Base-by-base conservation (phyloP, 2,113 vertebrate species). In the Thymallus thymallus region DNA sequence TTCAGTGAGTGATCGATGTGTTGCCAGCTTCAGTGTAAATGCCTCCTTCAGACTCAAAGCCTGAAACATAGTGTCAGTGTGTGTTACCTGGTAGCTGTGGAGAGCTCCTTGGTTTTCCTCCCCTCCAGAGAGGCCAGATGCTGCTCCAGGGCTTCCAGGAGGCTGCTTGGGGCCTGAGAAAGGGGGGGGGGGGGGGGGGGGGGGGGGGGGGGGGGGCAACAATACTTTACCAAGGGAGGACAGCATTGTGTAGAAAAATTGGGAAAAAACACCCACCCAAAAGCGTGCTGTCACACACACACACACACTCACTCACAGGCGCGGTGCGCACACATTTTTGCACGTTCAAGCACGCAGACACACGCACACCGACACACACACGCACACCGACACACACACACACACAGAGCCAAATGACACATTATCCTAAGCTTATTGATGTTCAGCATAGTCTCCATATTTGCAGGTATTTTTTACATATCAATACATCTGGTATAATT, bases 101-200 rank as follows among this genome's bases (percentile, higher is more conserved):
- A 94, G 67, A 93, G 83, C 72, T 96, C 94, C 85, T 97, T 97
- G 70, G 95, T 94, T 87, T 96, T 96, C 90, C 94, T 95, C 73
- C 96, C 94, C 88, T 98, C 96, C 90, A 99, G 91, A 80, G 96
- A 98, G 89, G 94, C 94, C 90, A 98, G 89, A 87, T 99, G 97
- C 80, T 98, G 95, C 88, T 96, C 95, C 84, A 99, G 88, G 80
- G 96, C 95, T 92, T 98, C 96, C 87, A 97, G 92, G 81, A 98
- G 95, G 88, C 96, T 95, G 87, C 91, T 94, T 70, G 96, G 96
- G 78, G 95, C 95, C 97, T 98, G 85, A 68, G 76, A 65, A 68
- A 83, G 32, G 13, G 16, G 61, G 68, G 71, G 24, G 22, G 65
- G 45, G 58, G 65, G 32, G n/a, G n/a, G 74, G 81, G 64, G 68